A percentile compares a stretch with the other conserved stretches of the same genome.
Conservation (phyloP, 2,113 vertebrate species). For the Zonotrichia leucophrys region DNA sequence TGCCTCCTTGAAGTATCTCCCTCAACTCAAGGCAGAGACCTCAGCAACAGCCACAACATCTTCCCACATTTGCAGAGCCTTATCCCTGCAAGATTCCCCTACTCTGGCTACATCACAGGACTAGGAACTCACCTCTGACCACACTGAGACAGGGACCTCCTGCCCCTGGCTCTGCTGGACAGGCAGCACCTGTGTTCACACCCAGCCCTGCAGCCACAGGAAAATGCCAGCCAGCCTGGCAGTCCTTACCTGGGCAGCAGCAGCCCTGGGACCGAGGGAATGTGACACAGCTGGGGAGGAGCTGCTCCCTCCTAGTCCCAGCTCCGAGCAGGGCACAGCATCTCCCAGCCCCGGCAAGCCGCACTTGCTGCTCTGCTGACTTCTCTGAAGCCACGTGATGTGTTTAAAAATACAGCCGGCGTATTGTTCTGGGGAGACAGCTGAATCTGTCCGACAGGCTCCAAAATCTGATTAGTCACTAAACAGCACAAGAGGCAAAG, state of each 20-base stretch:
- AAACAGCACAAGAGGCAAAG: conserved; percentile 33
- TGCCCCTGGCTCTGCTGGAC: neutral
- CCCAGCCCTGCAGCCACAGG: neutral
- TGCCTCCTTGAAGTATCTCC: neutral
- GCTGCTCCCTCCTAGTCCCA: neutral
- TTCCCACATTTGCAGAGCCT: neutral
- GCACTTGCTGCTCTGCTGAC: neutral
- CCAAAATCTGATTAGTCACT: conserved; percentile 68
- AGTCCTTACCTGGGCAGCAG: neutral
- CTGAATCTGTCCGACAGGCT: conserved; percentile 54
- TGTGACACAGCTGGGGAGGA: neutral
- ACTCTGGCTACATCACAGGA: neutral
- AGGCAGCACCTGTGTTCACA: neutral
- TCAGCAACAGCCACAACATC: neutral
- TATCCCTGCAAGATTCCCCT: rapidly evolving
- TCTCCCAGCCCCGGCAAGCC: conserved; percentile 18
- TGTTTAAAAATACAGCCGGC: conserved; percentile 48
- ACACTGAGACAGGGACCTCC: neutral
- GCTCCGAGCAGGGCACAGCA: neutral
- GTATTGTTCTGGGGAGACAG: conserved; percentile 56
- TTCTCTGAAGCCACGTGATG: conserved; percentile 53
- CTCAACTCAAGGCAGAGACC: neutral
- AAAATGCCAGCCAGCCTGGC: neutral
- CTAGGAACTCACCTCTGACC: neutral
- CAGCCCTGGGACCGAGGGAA: neutral